Conservation (phyloP, 2,113 vertebrate species). For the Aspidoscelis tigris region DNA sequence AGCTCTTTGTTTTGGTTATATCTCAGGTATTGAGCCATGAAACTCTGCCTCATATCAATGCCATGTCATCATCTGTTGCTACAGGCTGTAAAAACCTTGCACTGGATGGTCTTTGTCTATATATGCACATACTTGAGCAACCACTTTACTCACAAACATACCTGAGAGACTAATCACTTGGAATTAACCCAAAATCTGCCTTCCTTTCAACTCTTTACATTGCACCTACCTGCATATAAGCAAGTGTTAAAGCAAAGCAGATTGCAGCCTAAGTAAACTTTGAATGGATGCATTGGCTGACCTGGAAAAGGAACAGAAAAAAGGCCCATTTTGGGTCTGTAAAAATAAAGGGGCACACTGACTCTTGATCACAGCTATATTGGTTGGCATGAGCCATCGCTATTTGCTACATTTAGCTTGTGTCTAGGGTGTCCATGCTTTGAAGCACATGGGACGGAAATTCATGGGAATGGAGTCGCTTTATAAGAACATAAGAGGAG, state of each 20-base stretch:
- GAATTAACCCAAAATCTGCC: slow-evolving; percentile 28
- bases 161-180: slow-evolving; percentile 57
- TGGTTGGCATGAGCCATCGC: too few species aligned
- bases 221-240: neutral
- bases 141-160: slow-evolving; percentile 15
- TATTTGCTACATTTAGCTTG: too few species aligned
- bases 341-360: neutral
- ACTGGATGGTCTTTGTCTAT: slow-evolving; percentile 34
- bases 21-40: slow-evolving; percentile 72
- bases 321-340: neutral
- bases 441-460: too few species aligned
- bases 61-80: slow-evolving; percentile 62
- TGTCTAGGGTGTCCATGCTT: too few species aligned
- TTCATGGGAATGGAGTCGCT: too few species aligned
- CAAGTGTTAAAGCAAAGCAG: neutral
- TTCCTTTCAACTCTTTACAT: neutral
- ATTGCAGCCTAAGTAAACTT: neutral
- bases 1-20: slow-evolving; percentile 60
- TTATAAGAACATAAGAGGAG: too few species aligned
- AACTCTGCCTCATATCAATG: slow-evolving; percentile 63
- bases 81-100: slow-evolving; percentile 60
- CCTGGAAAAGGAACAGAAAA: neutral
- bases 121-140: slow-evolving; percentile 24
- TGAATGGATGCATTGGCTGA: neutral
- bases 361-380: too few species aligned